phyloP scores from a whole-genome alignment of 2,113 vertebrate species.

The Tor tambroides region DNA sequence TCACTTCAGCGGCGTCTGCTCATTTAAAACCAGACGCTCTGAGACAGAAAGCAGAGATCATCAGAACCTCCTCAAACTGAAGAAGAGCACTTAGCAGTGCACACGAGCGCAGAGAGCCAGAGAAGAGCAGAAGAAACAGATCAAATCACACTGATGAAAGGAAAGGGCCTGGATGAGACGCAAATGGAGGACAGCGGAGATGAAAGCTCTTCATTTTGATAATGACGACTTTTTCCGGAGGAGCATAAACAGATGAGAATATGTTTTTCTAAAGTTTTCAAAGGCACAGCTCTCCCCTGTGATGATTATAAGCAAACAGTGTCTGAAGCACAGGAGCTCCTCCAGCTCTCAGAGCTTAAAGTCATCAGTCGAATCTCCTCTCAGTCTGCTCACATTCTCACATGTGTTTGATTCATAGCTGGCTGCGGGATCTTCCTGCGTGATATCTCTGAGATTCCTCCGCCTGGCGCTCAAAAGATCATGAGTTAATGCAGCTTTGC shows the following conservation, averaged over 20 bases:
- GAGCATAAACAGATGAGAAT: constrained; percentile 63
- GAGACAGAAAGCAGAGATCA: constrained; percentile 42
- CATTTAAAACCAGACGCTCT: constrained; percentile 11
- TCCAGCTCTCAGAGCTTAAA: not conserved
- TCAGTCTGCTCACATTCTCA: not conserved
- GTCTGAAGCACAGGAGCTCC: not conserved
- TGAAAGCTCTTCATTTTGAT: constrained; percentile 59
- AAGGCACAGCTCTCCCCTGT: constrained; percentile 42
- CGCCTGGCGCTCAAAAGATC: not conserved
- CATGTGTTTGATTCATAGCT: not conserved
- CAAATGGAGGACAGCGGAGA: constrained; percentile 48
- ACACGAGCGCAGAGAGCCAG: no score
- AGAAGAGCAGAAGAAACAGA: constrained; percentile 43
- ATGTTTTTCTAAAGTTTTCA: constrained; percentile 52
- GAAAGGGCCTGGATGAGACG: constrained; percentile 34
- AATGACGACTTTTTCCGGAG: constrained; percentile 58
- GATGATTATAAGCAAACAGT: constrained; percentile 51
- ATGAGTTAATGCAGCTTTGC: no score
- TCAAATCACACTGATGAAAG: constrained; percentile 65
- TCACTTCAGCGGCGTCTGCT: no score
- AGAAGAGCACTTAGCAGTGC: constrained; percentile 21
- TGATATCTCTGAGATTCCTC: not conserved
- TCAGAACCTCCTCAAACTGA: not conserved
- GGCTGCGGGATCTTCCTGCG: no score
- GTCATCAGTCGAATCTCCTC: not conserved